Conservation (phyloP, 2,113 vertebrate genomes). For the Corythoichthys intestinalis region DNA sequence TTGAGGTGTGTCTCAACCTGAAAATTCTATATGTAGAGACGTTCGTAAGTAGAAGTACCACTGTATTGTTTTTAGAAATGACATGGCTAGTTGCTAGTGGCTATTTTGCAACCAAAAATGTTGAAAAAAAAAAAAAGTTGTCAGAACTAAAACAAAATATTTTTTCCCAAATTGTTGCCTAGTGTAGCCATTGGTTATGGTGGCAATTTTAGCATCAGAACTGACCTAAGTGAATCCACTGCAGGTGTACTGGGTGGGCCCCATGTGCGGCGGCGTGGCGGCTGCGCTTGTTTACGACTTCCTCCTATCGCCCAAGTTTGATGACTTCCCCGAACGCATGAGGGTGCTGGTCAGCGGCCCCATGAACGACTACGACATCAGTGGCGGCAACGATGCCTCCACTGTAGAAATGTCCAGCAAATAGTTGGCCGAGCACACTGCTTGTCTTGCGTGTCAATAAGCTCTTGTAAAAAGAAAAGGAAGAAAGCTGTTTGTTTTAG, state of each 20-base stretch:
- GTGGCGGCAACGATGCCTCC: constrained; percentile 57
- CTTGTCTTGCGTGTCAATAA: constrained; percentile 21
- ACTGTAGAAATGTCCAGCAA: constrained; percentile 73
- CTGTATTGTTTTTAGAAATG: too few species aligned
- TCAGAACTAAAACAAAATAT: too few species aligned
- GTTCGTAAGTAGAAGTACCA: too few species aligned
- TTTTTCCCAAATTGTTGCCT: too few species aligned
- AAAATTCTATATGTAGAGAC: too few species aligned
- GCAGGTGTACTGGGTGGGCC: constrained; percentile 80
- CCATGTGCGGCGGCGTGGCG: constrained; percentile 72
- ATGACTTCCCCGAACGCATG: constrained; percentile 83
- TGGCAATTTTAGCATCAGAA: neutral
- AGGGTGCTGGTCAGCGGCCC: constrained; percentile 90
- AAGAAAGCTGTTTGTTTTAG: constrained; percentile 26
- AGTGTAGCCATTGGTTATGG: neutral
- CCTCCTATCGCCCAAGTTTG: constrained; percentile 82
- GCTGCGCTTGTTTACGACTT: constrained; percentile 88
- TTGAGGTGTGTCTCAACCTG: too few species aligned
- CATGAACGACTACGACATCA: constrained; percentile 78
- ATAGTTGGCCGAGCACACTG: constrained; percentile 30
- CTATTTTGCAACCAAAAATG: too few species aligned
- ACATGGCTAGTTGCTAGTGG: too few species aligned
- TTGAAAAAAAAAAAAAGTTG: too few species aligned
- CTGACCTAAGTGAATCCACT: neutral
- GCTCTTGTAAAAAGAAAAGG: constrained; percentile 50